Conservation (phyloP, 2,113 vertebrate species). For the Hystrix brachyura region DNA sequence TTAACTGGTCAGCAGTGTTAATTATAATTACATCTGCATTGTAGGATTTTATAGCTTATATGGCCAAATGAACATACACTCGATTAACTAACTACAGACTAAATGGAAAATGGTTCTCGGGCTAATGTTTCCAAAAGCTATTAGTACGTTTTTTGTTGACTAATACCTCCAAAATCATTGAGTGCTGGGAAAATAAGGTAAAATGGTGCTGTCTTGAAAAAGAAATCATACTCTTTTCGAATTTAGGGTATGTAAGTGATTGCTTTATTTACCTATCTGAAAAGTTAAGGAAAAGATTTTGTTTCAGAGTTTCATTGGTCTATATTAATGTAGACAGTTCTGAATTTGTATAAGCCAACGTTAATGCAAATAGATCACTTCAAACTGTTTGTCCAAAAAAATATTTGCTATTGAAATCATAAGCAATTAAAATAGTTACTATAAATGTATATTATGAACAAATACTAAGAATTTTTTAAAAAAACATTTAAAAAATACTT, state of each 20-base stretch:
- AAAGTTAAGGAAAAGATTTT: constrained; percentile 57
- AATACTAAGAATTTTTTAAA: not conserved
- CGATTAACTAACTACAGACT: constrained; percentile 81
- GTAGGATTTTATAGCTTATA: constrained; percentile 80
- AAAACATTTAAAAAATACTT: not conserved
- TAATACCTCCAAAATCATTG: constrained; percentile 66
- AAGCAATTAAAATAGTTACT: not conserved
- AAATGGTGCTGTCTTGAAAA: not conserved
- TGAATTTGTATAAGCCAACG: not conserved
- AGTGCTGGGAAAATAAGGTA: constrained; percentile 66
- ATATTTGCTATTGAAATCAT: not conserved
- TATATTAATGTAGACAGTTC: not conserved
- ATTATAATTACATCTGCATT: constrained; percentile 81
- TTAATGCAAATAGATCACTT: not conserved
- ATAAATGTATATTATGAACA: constrained; percentile 4
- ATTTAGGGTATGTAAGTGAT: not conserved
- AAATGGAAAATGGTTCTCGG: constrained; percentile 80
- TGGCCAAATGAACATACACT: constrained; percentile 77
- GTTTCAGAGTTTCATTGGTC: not conserved
- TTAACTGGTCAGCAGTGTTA: constrained; percentile 81
- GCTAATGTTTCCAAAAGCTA: constrained; percentile 82
- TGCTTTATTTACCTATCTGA: constrained; percentile 40
- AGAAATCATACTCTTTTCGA: constrained; percentile 25
- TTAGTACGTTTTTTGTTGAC: constrained; percentile 74
- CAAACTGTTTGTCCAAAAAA: not conserved